These are phyloP conservation scores for Pterocles orientalis DNA, from an alignment of 2,113 vertebrate species.

Conservation along the genomic window DNA sequence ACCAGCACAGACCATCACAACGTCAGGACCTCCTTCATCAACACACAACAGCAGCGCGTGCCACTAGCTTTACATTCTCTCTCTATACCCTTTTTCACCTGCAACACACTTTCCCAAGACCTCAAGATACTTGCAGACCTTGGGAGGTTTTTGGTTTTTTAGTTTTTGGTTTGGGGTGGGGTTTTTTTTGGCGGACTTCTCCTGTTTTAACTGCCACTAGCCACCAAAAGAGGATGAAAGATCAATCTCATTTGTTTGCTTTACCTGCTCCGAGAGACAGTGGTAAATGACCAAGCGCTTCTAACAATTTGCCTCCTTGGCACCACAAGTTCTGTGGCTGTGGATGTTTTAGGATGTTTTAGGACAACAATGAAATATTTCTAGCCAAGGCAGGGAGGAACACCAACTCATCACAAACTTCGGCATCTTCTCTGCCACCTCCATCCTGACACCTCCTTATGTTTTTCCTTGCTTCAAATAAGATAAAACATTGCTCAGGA, in stretches of 20 bases:
- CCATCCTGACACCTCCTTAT: not conserved
- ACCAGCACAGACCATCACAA: not conserved
- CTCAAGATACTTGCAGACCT: not conserved
- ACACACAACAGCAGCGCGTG: not conserved
- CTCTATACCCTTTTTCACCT: not conserved
- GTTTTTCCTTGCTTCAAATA: not conserved
- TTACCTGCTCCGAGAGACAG: not conserved
- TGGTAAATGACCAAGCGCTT: not conserved
- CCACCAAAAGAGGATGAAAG: not conserved
- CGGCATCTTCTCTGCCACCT: not conserved
- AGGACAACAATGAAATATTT: not conserved
- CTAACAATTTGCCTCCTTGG: not conserved
- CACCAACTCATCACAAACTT: not conserved
- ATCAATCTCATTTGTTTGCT: not conserved
- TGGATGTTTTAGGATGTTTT: not conserved
- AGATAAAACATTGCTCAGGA: not conserved
- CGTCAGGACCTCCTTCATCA: not conserved
- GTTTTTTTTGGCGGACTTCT: not conserved
- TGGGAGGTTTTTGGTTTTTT: no score
- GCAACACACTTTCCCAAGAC: not conserved
- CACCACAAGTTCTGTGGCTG: rapidly evolving
- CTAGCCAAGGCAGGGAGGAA: not conserved
- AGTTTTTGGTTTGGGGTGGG: no score
- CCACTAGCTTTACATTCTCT: not conserved
- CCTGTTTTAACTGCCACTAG: not conserved